A percentile compares a stretch with the other conserved stretches of the same genome.
Evolutionary conservation across 2,888 invertebrate genomes (phyloP).

Genomic region (Ectemnius lituratus): DNA sequence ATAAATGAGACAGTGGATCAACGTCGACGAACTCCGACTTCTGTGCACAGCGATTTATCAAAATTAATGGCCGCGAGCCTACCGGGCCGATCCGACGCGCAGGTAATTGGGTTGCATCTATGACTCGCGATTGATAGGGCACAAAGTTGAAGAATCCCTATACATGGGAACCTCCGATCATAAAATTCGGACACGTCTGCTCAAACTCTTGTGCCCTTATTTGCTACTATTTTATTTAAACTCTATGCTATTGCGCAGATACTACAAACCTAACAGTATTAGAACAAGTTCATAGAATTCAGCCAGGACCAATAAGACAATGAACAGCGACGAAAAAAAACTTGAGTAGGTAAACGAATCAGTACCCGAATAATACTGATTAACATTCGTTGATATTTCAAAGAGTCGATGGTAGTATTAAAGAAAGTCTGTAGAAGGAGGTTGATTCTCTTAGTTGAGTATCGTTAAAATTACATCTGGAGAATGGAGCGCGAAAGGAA

Average conservation of each 20-base stretch:
- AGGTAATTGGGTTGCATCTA: slow-evolving; percentile 44
- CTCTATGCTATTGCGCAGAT: not conserved
- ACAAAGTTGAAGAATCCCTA: slow-evolving; percentile 20
- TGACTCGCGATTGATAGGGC: slow-evolving; percentile 44
- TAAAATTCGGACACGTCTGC: not conserved
- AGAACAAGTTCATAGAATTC: too few relatives aligned
- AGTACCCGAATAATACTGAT: too few relatives aligned
- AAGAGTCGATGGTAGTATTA: too few relatives aligned
- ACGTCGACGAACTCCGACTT: slow-evolving; percentile 56
- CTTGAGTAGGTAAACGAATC: too few relatives aligned
- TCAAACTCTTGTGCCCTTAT: not conserved
- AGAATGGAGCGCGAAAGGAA: not conserved
- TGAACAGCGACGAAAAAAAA: too few relatives aligned
- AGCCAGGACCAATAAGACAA: too few relatives aligned
- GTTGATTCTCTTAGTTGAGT: too few relatives aligned
- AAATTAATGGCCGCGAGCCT: slow-evolving; percentile 52
- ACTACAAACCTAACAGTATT: too few relatives aligned
- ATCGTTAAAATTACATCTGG: too few relatives aligned
- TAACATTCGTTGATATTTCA: too few relatives aligned
- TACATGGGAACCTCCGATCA: not conserved
- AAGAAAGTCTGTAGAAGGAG: too few relatives aligned
- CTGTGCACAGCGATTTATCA: slow-evolving; percentile 53
- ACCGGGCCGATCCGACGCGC: slow-evolving; percentile 22
- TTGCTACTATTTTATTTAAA: not conserved
- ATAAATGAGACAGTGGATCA: slow-evolving; percentile 58